A percentile compares a stretch with the other conserved stretches of the same genome.
Conservation (phyloP, 53 echinoderm and acorn worm genomes). For the Astropecten irregularis region DNA sequence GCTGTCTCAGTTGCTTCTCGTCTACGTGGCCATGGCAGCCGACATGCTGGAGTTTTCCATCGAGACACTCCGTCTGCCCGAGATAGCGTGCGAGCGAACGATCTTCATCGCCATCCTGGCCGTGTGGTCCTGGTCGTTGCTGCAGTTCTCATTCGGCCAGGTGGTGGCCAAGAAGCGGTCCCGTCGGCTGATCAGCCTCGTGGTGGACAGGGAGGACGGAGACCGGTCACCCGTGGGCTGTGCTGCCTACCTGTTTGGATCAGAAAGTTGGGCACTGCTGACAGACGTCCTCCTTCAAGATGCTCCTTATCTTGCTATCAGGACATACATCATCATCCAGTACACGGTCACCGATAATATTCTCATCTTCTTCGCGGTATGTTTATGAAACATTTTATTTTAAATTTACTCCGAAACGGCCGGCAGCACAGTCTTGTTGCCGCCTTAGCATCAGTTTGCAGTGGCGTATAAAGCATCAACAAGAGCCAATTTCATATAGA, state of each 20-base stretch:
- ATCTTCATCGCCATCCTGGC: constrained; percentile 31
- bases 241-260: constrained; percentile 47
- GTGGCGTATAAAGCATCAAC: too few species aligned
- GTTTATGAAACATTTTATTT: background rate
- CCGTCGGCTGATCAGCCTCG: constrained; percentile 23
- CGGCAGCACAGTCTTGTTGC: too few species aligned
- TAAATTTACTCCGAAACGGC: background rate
- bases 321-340: constrained; percentile 60
- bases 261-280: constrained; percentile 67
- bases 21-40: constrained; percentile 67
- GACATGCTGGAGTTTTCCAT: constrained; percentile 77
- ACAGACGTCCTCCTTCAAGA: constrained; percentile 70
- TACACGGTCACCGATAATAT: constrained; percentile 66
- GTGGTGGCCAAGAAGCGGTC: constrained; percentile 31
- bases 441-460: too few species aligned
- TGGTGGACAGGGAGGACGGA: constrained; percentile 14
- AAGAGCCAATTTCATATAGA: too few species aligned
- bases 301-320: constrained; percentile 57
- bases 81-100: constrained; percentile 50
- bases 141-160: constrained; percentile 65
- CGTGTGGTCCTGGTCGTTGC: constrained; percentile 66
- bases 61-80: constrained; percentile 55
- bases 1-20: constrained; percentile 62
- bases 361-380: constrained; percentile 81
- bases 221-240: background rate